phyloP scores from a whole-genome alignment of 2,113 vertebrate genomes.

The Cynoglossus semilaevis region DNA sequence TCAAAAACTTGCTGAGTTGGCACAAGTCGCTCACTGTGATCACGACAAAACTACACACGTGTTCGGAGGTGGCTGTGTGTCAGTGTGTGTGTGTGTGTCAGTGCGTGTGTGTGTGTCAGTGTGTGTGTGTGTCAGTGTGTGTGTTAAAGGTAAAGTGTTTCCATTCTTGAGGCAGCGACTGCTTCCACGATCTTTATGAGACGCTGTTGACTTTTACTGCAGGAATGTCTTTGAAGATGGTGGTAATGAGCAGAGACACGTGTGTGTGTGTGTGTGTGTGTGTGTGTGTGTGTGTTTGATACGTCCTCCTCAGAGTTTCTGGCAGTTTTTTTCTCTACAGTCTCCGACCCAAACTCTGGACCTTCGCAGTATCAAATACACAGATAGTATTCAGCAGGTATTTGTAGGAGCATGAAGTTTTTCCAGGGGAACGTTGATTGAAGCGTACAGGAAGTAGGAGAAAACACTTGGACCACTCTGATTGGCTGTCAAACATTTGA shows the following conservation, averaged over 20 bases:
- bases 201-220: slow-evolving; percentile 33
- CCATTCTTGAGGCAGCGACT: slow-evolving; percentile 16
- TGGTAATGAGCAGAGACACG: slow-evolving; percentile 27
- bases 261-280: slow-evolving; percentile 8
- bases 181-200: slow-evolving; percentile 46
- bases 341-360: no score
- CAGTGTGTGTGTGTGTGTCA: no score
- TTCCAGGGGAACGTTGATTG: no score
- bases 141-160: slow-evolving; percentile 19
- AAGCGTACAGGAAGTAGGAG: no score
- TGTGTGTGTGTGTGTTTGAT: slow-evolving; percentile 8
- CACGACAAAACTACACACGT: not conserved
- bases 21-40: slow-evolving; percentile 8
- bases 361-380: not conserved
- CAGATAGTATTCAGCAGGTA: no score
- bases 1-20: slow-evolving; percentile 25
- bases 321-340: slow-evolving; percentile 5
- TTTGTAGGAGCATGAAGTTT: no score
- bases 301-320: not conserved
- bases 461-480: no score
- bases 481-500: no score
- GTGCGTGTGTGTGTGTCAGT: not conserved
- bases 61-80: not conserved
- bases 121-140: not conserved
- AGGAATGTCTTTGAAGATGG: slow-evolving; percentile 61